Percentiles rank a stretch among this genome's conserved stretches.
Evolutionary conservation across 2,113 vertebrate genomes (phyloP).

Genomic region (Dendrocopos noguchii): DNA sequence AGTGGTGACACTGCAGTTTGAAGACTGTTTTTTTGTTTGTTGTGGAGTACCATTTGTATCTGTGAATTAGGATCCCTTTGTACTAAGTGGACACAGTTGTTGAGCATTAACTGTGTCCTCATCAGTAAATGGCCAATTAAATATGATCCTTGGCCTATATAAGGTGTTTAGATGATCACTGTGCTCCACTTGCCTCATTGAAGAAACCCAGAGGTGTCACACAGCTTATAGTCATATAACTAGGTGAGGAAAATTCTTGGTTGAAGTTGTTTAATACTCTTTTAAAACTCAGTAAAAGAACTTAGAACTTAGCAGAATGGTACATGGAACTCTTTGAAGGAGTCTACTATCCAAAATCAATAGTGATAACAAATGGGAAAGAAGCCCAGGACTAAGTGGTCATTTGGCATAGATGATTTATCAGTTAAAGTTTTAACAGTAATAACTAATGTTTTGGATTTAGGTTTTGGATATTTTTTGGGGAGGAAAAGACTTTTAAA

Average conservation of each 20-base stretch:
- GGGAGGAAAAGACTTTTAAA: neutral
- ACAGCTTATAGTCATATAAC: fast-evolving
- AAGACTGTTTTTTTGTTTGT: neutral
- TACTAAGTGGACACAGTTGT: neutral
- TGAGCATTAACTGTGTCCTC: neutral
- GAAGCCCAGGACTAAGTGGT: neutral
- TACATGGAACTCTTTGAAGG: neutral
- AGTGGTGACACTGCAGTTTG: neutral
- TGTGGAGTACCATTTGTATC: neutral
- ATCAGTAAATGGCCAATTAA: neutral
- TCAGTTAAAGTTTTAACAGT: neutral
- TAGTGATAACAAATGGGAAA: neutral
- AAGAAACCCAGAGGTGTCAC: neutral
- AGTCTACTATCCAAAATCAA: fast-evolving
- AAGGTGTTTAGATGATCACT: neutral
- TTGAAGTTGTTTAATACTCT: neutral
- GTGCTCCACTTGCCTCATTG: neutral
- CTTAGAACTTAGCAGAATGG: neutral
- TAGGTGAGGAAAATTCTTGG: neutral
- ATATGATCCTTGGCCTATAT: neutral
- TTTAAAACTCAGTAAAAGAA: neutral
- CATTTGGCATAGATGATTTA: neutral
- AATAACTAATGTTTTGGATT: neutral
- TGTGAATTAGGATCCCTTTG: neutral
- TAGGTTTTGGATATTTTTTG: neutral